Evolutionary conservation across 2,888 invertebrate species (phyloP).

Genomic region (Chaetogeoica ovagalla): DNA sequence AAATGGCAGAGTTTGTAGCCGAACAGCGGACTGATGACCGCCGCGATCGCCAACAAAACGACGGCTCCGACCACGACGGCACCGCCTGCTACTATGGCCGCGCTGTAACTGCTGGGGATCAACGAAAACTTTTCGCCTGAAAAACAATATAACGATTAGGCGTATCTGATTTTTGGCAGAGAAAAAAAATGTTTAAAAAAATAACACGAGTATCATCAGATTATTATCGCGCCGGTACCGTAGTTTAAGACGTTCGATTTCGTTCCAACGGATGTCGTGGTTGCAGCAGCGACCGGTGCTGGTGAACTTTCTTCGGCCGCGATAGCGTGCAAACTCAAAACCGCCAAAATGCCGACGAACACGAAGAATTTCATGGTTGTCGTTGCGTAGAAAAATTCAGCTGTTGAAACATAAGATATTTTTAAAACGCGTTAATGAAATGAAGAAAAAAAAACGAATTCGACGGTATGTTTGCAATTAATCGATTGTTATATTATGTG

Average conservation of each 20-base stretch:
- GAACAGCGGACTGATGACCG: conserved; percentile 56
- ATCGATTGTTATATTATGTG: no score
- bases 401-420: background rate
- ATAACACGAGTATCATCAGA: background rate
- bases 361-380: conserved; percentile 31
- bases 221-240: background rate
- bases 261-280: background rate
- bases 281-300: background rate
- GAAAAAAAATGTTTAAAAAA: background rate
- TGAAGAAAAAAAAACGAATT: no score
- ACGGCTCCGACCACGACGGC: conserved; percentile 56
- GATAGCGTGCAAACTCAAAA: conserved; percentile 20
- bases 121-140: conserved; percentile 18
- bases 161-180: no score
- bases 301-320: conserved; percentile 26
- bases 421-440: no score
- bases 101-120: conserved; percentile 17
- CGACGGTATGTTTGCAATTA: no score
- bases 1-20: conserved; percentile 56
- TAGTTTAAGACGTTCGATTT: conserved; percentile 4
- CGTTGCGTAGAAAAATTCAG: background rate
- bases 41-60: conserved; percentile 55
- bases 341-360: conserved; percentile 24
- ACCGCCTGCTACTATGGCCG: conserved; percentile 53
- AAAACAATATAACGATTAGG: background rate